Conservation (phyloP, 92 coral and sea anemone species). For the Palythoa heliodiscus region DNA sequence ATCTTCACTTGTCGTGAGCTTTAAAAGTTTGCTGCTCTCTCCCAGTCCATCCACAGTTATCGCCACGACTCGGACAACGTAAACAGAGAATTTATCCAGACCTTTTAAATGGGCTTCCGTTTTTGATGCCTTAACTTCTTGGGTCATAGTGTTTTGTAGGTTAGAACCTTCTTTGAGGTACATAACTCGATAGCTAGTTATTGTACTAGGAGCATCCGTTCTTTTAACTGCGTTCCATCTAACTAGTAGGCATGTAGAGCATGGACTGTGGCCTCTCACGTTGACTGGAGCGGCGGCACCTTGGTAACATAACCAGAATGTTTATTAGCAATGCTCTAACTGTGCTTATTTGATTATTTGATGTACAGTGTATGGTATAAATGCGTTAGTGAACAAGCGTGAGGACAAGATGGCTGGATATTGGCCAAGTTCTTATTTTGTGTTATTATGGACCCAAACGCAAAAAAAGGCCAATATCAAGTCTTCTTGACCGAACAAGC, state of each 20-base stretch:
- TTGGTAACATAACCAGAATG: not conserved
- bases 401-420: too few species aligned
- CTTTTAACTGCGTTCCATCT: constrained; percentile 66
- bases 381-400: too few species aligned
- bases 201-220: constrained; percentile 25
- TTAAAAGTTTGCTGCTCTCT: constrained; percentile 56
- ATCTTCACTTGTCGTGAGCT: constrained; percentile 64
- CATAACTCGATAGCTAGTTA: constrained; percentile 60
- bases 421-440: too few species aligned
- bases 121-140: constrained; percentile 45
- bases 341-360: not conserved
- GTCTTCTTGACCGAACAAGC: too few species aligned
- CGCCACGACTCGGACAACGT: constrained; percentile 63
- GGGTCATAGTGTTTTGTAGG: constrained; percentile 27
- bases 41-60: constrained; percentile 71
- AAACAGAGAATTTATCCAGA: constrained; percentile 61
- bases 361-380: not conserved
- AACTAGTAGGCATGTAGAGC: constrained; percentile 76
- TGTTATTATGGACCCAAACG: too few species aligned
- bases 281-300: constrained; percentile 72
- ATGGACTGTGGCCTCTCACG: constrained; percentile 61
- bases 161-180: constrained; percentile 48
- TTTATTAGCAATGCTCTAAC: not conserved
- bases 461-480: too few species aligned
- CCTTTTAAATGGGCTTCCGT: constrained; percentile 34